phyloP scores from a whole-genome alignment of 2,888 invertebrate species.

The Hedya salicella region DNA sequence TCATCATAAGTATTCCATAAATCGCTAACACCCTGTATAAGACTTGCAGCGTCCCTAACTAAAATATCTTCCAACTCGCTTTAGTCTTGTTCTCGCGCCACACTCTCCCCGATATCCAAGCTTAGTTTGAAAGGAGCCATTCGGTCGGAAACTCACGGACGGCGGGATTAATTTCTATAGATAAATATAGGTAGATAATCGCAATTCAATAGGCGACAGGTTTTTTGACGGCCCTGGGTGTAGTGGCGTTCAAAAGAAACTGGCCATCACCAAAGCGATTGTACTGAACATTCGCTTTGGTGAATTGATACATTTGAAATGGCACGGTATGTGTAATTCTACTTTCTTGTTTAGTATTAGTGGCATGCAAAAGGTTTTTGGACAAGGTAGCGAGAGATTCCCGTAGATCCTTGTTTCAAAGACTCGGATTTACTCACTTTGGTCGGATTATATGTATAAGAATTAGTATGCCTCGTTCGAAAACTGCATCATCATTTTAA shows the following conservation, averaged over 20 bases:
- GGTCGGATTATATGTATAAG: no score
- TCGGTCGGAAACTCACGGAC: constrained; percentile 55
- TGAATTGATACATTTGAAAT: not conserved
- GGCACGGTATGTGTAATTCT: not conserved
- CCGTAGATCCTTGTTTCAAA: no score
- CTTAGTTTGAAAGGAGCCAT: constrained; percentile 60
- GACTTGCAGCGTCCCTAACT: not conserved
- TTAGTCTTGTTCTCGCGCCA: constrained; percentile 32
- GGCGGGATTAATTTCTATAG: constrained; percentile 55
- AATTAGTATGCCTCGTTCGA: no score
- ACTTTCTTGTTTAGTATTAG: no score
- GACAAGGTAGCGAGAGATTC: no score
- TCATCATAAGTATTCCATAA: no score
- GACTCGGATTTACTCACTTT: no score
- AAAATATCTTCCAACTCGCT: not conserved
- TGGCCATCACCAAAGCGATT: not conserved
- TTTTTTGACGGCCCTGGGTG: constrained; percentile 12
- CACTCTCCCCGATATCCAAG: constrained; percentile 47
- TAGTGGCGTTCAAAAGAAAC: not conserved
- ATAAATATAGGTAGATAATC: constrained; percentile 44
- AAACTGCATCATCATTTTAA: no score
- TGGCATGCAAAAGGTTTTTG: no score
- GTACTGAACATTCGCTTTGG: not conserved
- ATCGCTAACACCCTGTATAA: no score
- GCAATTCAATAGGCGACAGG: not conserved